Evolutionary conservation across 1,140 invertebrate genomes (phyloP), one percentile per base, ranked within the genome.

Genomic region (Nasonia longicornis): DNA sequence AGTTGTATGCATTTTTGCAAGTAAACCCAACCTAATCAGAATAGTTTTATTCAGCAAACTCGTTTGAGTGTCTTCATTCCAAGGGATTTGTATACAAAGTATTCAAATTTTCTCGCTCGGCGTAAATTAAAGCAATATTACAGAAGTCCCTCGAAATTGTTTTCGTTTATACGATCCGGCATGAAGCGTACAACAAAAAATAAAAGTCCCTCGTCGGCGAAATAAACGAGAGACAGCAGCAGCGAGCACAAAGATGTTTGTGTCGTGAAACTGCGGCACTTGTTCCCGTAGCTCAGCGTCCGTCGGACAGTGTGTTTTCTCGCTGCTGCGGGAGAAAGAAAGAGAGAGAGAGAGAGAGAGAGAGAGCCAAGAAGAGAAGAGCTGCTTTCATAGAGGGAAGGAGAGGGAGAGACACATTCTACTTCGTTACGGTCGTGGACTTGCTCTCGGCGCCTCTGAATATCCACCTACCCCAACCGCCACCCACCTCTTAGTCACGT

Each of bases 341-440:
- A 73, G 38, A 82, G 29, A 26, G 22, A 77, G 67, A 70, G 35
- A 38, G 35, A 20, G 67, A 70, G 31, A 4, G 31, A 35, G 67
- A 26, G 29, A 35, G 38, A 71, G 38, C 63, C 11, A 31, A 35
- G 69, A 42, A 45, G 66, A 77, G 42, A 22, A 75, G 31, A 76
- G 67, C 20, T 58, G 52, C 52, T 58, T 58, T 58, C 52, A n/a
- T 20, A 16, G 52, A 26, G 16, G 16, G 10, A n/a, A 58, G 58
- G 67, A 38, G 64, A 31, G 38, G n/a, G 31, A 35, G 45, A 35
- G 64, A n/a, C 26, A 58, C 70, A 78, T 77, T 78, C 76, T 52
- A 82, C 81, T 82, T 82, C 81, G 80, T 82, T 82, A 78, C 81
- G 81, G 75, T 82, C 75, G 81, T 74, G 75, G 75, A 74, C 75